Evolutionary conservation across 2,797 vertebrate genomes (phyloP).

Genomic region (Xenentodon cancila): DNA sequence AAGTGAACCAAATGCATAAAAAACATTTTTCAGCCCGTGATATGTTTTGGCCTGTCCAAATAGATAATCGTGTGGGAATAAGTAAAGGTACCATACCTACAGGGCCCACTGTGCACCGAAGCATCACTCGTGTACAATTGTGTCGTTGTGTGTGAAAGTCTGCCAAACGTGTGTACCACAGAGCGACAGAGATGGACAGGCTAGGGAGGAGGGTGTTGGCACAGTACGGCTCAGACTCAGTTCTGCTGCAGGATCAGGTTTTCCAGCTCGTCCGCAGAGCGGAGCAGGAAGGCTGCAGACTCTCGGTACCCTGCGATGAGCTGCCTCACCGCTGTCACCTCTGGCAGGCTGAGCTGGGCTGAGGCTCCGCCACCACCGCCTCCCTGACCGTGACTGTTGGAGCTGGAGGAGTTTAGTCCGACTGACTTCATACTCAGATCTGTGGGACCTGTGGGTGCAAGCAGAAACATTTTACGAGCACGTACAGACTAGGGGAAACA

Average conservation of each 20-base stretch:
- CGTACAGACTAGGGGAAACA: too few species aligned
- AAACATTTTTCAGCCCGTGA: conserved; percentile 67
- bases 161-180: conserved; percentile 43
- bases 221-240: conserved; percentile 83
- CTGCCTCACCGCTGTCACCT: conserved; percentile 97
- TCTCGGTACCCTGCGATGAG: conserved; percentile 98
- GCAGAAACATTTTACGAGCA: not conserved
- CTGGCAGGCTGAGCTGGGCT: conserved; percentile 95
- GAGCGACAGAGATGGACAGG: conserved; percentile 54
- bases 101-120: conserved; percentile 66
- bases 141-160: conserved; percentile 61
- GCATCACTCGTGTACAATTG: conserved; percentile 53
- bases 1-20: conserved; percentile 77
- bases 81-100: conserved; percentile 62
- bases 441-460: conserved; percentile 88
- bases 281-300: conserved; percentile 97
- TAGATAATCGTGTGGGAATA: conserved; percentile 54
- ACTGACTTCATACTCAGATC: conserved; percentile 98
- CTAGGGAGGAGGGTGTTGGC: conserved; percentile 48
- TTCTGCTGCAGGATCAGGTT: conserved; percentile 99
- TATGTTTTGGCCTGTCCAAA: conserved; percentile 61
- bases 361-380: conserved; percentile 88
- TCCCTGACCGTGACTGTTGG: conserved; percentile 90
- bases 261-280: conserved; percentile 98
- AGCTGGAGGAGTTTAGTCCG: conserved; percentile 88